These are phyloP conservation scores for Sparidentex hasta DNA, from an alignment of 2,797 vertebrate genomes.

Conservation along the genomic window DNA sequence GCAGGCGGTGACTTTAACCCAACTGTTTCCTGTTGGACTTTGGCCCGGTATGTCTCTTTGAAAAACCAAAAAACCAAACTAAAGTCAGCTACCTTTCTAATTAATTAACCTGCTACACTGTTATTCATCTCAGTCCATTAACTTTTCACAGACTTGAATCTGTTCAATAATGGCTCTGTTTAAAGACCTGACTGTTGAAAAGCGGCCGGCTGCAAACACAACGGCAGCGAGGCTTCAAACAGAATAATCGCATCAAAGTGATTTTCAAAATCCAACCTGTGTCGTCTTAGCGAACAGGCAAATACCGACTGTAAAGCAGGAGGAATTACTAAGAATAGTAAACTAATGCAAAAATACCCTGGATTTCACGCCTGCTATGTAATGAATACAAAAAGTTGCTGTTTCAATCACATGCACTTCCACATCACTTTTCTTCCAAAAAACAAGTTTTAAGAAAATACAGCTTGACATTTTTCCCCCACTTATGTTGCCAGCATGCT, in stretches of 20 bases:
- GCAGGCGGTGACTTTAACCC: constrained; percentile 14
- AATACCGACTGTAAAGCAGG: constrained; percentile 13
- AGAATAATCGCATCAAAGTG: constrained; percentile 54
- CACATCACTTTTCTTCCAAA: background rate
- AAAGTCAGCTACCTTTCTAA: constrained; percentile 16
- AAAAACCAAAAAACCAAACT: constrained; percentile 4
- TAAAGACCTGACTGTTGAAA: constrained; percentile 38
- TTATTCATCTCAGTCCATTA: constrained; percentile 62
- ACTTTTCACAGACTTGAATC: constrained; percentile 31
- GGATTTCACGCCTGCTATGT: background rate
- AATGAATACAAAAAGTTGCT: background rate
- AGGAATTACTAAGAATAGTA: background rate
- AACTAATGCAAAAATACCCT: background rate
- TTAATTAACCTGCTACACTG: constrained; percentile 43
- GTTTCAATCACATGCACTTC: constrained; percentile 10
- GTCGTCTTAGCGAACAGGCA: constrained; percentile 32
- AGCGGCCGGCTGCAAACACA: constrained; percentile 50
- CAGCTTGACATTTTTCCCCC: constrained; percentile 40
- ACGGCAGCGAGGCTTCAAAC: constrained; percentile 36
- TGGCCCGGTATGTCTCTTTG: too few species aligned
- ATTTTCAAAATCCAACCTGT: constrained; percentile 47
- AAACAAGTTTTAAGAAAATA: constrained; percentile 20
- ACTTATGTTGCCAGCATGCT: constrained; percentile 39
- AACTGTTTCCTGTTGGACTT: constrained; percentile 1
- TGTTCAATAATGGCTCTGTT: constrained; percentile 60